Percentiles rank a stretch among this genome's conserved stretches.
Evolutionary conservation across 2,888 invertebrate genomes (phyloP).

Genomic region (Sceliomorpha sp.): DNA sequence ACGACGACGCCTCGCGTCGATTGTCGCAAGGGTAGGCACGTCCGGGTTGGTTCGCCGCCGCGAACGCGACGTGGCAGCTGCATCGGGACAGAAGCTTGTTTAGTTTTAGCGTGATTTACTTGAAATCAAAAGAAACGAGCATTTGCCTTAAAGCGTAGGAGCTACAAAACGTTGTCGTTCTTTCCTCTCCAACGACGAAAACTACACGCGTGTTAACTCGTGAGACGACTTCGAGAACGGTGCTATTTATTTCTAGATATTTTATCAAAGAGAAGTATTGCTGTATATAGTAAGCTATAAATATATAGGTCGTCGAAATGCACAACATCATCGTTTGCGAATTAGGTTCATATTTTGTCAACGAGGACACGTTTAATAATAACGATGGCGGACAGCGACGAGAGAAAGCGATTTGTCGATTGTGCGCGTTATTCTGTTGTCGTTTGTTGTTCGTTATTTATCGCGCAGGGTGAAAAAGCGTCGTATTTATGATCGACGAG

Average conservation of each 20-base stretch:
- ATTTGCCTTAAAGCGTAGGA: slow-evolving; percentile 27
- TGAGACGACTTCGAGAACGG: slow-evolving; percentile 46
- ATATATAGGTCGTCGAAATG: slow-evolving; percentile 36
- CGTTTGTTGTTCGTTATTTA: no score
- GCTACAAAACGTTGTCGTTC: slow-evolving; percentile 19
- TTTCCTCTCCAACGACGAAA: slow-evolving; percentile 26
- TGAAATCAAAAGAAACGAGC: slow-evolving; percentile 38
- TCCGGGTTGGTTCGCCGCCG: no score
- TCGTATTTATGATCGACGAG: no score
- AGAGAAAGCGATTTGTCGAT: no score
- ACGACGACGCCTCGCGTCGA: no score
- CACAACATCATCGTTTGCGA: slow-evolving; percentile 33
- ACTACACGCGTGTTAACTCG: slow-evolving; percentile 35
- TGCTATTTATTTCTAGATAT: slow-evolving; percentile 49
- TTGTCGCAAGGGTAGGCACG: no score
- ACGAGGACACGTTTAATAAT: not conserved
- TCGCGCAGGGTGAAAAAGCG: no score
- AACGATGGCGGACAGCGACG: not conserved
- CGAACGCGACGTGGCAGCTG: no score
- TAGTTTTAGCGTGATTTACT: slow-evolving; percentile 17
- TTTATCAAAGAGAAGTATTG: slow-evolving; percentile 37
- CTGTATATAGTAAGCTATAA: slow-evolving; percentile 46
- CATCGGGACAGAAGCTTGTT: no score
- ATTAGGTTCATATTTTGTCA: slow-evolving; percentile 7
- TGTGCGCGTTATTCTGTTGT: no score